Conservation (phyloP, 1,140 invertebrate species). For the Octopus bimaculoides region DNA sequence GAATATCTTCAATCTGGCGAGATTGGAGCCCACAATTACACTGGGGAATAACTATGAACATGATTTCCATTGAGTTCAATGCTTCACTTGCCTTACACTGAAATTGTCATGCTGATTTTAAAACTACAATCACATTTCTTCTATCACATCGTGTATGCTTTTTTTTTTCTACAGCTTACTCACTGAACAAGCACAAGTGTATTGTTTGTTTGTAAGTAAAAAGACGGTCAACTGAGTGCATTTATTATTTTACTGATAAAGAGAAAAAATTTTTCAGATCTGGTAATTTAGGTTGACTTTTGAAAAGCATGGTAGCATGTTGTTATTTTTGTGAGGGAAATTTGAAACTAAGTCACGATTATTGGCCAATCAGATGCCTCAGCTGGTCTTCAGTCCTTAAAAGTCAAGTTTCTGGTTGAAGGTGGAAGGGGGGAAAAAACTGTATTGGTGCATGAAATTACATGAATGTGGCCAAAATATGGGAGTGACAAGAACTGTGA, state of each 20-base stretch:
- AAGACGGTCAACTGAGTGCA: background rate
- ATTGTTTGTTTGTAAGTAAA: background rate
- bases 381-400: background rate
- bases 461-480: background rate
- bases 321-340: background rate
- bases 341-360: background rate
- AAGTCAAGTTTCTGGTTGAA: background rate
- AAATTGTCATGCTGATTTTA: background rate
- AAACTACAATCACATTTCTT: background rate
- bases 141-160: background rate
- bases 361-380: background rate
- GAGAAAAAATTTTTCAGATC: background rate
- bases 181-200: background rate
- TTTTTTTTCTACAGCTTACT: background rate
- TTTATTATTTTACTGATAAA: too few species aligned
- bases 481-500: background rate
- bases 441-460: background rate
- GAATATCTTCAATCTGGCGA: too few species aligned
- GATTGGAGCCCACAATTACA: too few species aligned
- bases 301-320: background rate
- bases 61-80: too few species aligned
- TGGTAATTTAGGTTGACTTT: background rate
- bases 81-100: background rate
- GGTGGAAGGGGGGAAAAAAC: background rate
- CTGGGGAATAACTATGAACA: too few species aligned